Percentiles rank a stretch among this genome's conserved stretches.
phyloP scores from a whole-genome alignment of 2,888 invertebrate genomes.

The Hemicrepidius hirtus region DNA sequence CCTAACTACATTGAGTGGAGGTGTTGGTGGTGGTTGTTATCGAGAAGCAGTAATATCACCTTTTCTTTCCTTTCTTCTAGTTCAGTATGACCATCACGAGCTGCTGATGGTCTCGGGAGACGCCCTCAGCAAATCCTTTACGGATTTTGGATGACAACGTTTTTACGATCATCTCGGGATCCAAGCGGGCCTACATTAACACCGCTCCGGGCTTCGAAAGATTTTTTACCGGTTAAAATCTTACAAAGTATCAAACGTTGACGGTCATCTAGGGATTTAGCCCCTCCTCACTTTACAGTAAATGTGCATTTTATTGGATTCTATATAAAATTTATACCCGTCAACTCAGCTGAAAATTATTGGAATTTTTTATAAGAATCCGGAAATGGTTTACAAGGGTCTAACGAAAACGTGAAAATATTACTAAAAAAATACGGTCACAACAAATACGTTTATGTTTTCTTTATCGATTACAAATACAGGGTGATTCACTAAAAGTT shows the following conservation, averaged over 20 bases:
- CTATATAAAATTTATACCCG: slow-evolving; percentile 63
- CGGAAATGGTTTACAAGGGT: background rate
- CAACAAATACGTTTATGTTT: too few species aligned
- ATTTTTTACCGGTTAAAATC: slow-evolving; percentile 60
- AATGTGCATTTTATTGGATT: slow-evolving; percentile 65
- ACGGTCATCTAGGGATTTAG: slow-evolving; percentile 63
- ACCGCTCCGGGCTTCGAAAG: slow-evolving; percentile 56
- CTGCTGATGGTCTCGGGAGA: slow-evolving; percentile 65
- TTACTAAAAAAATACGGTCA: too few species aligned
- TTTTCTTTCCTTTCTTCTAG: slow-evolving; percentile 7
- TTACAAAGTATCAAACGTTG: slow-evolving; percentile 62
- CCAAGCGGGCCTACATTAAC: slow-evolving; percentile 62
- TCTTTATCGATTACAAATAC: too few species aligned
- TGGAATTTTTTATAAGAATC: slow-evolving; percentile 30
- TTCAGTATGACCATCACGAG: slow-evolving; percentile 64
- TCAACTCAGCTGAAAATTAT: slow-evolving; percentile 52
- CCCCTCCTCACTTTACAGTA: slow-evolving; percentile 59
- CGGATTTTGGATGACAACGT: slow-evolving; percentile 69
- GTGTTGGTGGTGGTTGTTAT: background rate
- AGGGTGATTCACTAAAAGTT: too few species aligned
- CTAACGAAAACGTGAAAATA: background rate
- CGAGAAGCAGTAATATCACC: slow-evolving; percentile 16
- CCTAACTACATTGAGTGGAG: background rate
- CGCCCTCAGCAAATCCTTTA: slow-evolving; percentile 66
- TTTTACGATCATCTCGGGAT: slow-evolving; percentile 68